Evolutionary conservation across 1,140 invertebrate species (phyloP), one percentile per base, ranked within the genome.

Genomic region (Neodiprion pinetum): DNA sequence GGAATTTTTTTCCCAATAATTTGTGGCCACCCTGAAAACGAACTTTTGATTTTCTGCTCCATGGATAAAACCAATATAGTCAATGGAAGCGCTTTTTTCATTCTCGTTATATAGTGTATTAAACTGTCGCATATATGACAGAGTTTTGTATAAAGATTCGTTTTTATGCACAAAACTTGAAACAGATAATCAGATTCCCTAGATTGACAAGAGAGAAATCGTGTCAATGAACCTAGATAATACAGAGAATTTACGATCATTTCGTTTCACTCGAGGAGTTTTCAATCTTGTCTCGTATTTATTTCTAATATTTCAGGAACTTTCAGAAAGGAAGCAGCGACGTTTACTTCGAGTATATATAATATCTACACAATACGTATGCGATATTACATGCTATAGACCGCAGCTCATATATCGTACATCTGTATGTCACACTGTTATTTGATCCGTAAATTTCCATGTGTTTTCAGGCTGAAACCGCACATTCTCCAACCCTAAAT

Each of bases 401-500:
- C 28, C 1, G 28, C 28, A 40, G 28, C 28, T 0, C 28, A 40
- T 40, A 40, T 40, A 40, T 40, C 5, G 28, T 40, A 4, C 5
- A 40, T 40, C 28, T 40, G 5, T 40, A 40, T 40, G 28, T 40
- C 28, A 40, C 5, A 40, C 28, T 40, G 28, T 40, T 5, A 40
- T 40, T 40, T 40, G 28, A 40, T 40, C 28, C 28, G 11, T 61
- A 7, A 14, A 61, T 61, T 17, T 61, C n/a, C n/a, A 61, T 61
- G 53, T 61, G n/a, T 61, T 61, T 61, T 61, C 53, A 61, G 53
- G 5, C 4, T 17, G 11, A 17, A 61, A 61, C 53, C 53, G 53
- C 53, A 61, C 53, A 61, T 61, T 61, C n/a, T 61, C 53, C 53
- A 61, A 61, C 53, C n/a, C n/a, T 61, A 61, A 61, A 61, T 61